Base-by-base conservation (phyloP, 1,140 invertebrate species). In the Neomicropteryx cornuta region DNA sequence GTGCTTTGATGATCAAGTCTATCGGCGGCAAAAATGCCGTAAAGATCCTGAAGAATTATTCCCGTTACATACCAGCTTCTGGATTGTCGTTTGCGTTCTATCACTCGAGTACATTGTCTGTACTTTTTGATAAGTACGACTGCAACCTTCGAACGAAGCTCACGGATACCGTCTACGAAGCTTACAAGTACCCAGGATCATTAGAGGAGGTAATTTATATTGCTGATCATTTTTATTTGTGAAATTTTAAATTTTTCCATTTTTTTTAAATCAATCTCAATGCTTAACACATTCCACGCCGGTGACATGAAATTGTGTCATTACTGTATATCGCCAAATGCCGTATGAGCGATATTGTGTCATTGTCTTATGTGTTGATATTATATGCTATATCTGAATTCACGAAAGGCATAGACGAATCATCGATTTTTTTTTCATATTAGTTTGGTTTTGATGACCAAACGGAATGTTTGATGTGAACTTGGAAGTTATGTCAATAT, bases 61-160 rank as follows among this genome's bases (percentile, higher is more conserved):
- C 56, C 3, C 47, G 52, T 38, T 41, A 65, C 20, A 63, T 68
- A 19, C 60, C 56, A 13, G 35, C 45, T 3, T 58, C 60, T 3
- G 57, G 58, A 4, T 33, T 68, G 10, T 60, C 61, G 1, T 47
- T 66, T 33, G 66, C 60, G 44, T 68, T 67, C 22, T 68, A 65
- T 38, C 62, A 68, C 39, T 51, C 63, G 0, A 58, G 62, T 39
- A 37, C 66, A 18, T 29, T 67, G 41, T 55, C 58, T 14, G 47
- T 54, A 6, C 45, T 66, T 44, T 66, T 53, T 47, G 62, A 65
- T 42, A 66, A 59, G 43, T 63, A 54, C 46, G 64, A 68, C 33
- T 47, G 36, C 0, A 65, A 54, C 0, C 44, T 62, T 4, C 49
- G 43, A 1, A 46, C 41, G 16, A 58, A 60, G 10, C 38, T 68